phyloP scores from a whole-genome alignment of 1,140 invertebrate genomes.

The Brachystomella parvula region DNA sequence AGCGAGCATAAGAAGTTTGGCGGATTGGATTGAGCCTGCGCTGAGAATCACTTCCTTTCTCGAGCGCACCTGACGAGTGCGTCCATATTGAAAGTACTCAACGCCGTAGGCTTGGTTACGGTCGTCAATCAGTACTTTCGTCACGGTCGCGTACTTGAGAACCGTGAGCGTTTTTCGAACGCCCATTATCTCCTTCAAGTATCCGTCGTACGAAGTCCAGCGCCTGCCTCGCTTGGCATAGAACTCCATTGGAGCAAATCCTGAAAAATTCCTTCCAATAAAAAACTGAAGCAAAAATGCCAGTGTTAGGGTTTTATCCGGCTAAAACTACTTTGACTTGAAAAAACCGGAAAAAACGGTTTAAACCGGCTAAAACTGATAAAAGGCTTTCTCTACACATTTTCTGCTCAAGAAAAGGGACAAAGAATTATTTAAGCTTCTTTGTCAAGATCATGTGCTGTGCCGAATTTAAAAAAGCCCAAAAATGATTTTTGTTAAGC shows the following conservation, averaged over 20 bases:
- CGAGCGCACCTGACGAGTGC: not conserved
- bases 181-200: not conserved
- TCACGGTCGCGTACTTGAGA: not conserved
- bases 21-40: conserved; percentile 4
- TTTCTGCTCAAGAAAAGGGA: too few species aligned
- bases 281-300: too few species aligned
- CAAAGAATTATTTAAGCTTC: too few species aligned
- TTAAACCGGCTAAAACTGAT: too few species aligned
- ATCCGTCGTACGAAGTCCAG: not conserved
- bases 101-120: conserved; percentile 13
- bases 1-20: conserved; percentile 17
- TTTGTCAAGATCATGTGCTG: too few species aligned
- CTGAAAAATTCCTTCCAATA: too few species aligned
- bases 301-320: too few species aligned
- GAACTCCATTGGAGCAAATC: not conserved
- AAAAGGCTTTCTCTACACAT: too few species aligned
- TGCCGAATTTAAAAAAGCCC: too few species aligned
- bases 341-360: too few species aligned
- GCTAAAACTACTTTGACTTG: too few species aligned
- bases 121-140: not conserved
- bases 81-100: conserved; percentile 3
- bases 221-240: not conserved
- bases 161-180: not conserved
- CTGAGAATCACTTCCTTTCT: conserved; percentile 19
- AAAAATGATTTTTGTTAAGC: too few species aligned